phyloP scores from a whole-genome alignment of 2,113 vertebrate species.

The Stomatorhinus ivindoensis region DNA sequence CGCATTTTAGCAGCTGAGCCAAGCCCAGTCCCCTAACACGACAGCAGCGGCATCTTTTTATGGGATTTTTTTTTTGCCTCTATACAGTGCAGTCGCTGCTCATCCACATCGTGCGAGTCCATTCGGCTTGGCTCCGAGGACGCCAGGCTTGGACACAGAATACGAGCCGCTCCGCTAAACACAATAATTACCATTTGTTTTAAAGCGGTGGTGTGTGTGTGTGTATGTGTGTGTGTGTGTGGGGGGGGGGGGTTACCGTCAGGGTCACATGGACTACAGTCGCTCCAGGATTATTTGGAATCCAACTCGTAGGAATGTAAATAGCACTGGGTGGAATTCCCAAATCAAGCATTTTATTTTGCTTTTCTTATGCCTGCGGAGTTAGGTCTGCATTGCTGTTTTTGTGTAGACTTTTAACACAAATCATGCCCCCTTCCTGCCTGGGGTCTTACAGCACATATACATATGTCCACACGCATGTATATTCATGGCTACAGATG shows the following conservation, averaged over 20 bases:
- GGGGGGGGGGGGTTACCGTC: conserved; percentile 8
- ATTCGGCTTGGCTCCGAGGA: neutral
- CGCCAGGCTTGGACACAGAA: neutral
- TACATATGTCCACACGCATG: neutral
- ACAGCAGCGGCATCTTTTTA: neutral
- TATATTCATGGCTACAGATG: neutral
- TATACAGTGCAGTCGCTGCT: neutral
- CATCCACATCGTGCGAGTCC: neutral
- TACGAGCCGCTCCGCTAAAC: conserved; percentile 21
- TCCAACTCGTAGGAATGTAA: conserved; percentile 19
- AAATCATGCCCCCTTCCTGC: conserved; percentile 28
- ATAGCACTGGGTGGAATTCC: conserved; percentile 2
- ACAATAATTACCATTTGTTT: conserved; percentile 37
- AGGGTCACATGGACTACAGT: neutral
- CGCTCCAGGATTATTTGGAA: conserved; percentile 26
- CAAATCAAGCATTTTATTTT: neutral
- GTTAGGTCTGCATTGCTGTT: neutral
- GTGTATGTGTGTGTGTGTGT: no score
- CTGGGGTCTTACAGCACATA: neutral
- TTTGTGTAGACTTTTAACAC: conserved; percentile 20
- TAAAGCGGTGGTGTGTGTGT: neutral
- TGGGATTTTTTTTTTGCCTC: neutral
- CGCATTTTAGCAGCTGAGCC: neutral
- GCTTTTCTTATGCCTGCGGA: neutral
- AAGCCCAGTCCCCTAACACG: neutral